These are phyloP conservation scores for Percopsis omiscomaycus DNA, from an alignment of 2,797 vertebrate species.

Conservation along the genomic window DNA sequence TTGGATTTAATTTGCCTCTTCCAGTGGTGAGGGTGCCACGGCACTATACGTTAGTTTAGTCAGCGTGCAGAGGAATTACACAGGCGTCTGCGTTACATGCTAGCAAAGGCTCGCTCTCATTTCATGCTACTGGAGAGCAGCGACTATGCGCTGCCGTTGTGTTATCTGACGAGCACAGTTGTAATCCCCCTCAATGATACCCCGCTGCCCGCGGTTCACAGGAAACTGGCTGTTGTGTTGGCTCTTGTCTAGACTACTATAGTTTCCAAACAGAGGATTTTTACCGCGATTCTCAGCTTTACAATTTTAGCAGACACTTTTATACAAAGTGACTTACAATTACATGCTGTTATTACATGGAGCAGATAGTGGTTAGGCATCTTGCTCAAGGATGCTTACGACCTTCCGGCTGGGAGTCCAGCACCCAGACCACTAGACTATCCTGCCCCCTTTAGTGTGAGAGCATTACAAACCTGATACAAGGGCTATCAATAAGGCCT, in stretches of 20 bases:
- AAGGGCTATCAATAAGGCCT: too few species aligned
- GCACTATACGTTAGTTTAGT: slow-evolving; percentile 26
- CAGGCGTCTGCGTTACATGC: slow-evolving; percentile 27
- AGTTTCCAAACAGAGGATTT: too few species aligned
- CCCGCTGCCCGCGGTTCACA: slow-evolving; percentile 19
- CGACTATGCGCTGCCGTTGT: slow-evolving; percentile 33
- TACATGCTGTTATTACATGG: too few species aligned
- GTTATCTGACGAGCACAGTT: slow-evolving; percentile 63
- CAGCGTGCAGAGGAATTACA: slow-evolving; percentile 43
- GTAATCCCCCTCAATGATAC: slow-evolving; percentile 55
- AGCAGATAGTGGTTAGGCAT: too few species aligned
- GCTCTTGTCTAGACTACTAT: slow-evolving; percentile 2
- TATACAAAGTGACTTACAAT: too few species aligned
- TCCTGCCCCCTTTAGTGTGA: too few species aligned
- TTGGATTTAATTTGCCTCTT: slow-evolving; percentile 39
- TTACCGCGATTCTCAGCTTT: too few species aligned
- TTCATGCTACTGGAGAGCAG: slow-evolving; percentile 50
- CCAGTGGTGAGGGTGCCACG: slow-evolving; percentile 18
- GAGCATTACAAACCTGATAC: too few species aligned
- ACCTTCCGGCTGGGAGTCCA: too few species aligned
- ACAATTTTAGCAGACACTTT: too few species aligned
- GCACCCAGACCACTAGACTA: too few species aligned
- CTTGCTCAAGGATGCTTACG: too few species aligned
- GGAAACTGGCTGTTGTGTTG: slow-evolving; percentile 41
- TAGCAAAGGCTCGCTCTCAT: slow-evolving; percentile 44